These are phyloP conservation scores for Scylla paramamosain DNA, from an alignment of 1,140 invertebrate genomes.

Conservation along the genomic window DNA sequence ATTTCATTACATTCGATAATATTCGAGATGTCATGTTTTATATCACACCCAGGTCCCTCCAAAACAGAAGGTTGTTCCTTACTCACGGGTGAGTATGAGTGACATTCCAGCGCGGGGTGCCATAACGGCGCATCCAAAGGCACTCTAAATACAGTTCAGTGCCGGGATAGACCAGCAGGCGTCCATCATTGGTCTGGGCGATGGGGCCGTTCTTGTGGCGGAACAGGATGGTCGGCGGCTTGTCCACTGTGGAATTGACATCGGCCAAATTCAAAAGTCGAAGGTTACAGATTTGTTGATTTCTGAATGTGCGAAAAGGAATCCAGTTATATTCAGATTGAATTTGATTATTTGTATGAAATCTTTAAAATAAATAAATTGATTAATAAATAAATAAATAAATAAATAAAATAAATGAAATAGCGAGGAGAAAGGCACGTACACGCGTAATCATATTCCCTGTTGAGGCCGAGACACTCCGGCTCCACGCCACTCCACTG, in stretches of 20 bases:
- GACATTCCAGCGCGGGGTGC: conserved; percentile 90
- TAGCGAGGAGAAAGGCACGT: conserved; percentile 79
- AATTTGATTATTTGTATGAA: no score
- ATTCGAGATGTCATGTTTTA: no score
- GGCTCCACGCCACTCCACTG: conserved; percentile 90
- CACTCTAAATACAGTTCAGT: conserved; percentile 93
- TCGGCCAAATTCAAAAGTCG: not conserved
- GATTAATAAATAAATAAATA: not conserved
- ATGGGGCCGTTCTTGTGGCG: conserved; percentile 90
- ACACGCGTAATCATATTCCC: conserved; percentile 92
- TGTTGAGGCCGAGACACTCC: conserved; percentile 89
- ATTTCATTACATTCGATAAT: no score
- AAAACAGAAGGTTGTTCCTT: not conserved
- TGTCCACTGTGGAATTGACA: conserved; percentile 85
- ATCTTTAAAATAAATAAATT: no score
- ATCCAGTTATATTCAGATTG: conserved; percentile 7
- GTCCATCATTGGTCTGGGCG: conserved; percentile 91
- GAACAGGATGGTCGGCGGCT: conserved; percentile 91
- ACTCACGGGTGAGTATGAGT: conserved; percentile 81
- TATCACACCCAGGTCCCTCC: not conserved
- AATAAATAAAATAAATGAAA: not conserved
- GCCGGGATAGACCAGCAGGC: conserved; percentile 91
- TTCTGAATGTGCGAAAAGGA: conserved; percentile 8
- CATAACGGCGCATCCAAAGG: conserved; percentile 90
- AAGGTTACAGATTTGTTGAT: not conserved